These are phyloP conservation scores for Muntiacus muntjak DNA, from an alignment of 2,113 vertebrate species.

Conservation along the genomic window DNA sequence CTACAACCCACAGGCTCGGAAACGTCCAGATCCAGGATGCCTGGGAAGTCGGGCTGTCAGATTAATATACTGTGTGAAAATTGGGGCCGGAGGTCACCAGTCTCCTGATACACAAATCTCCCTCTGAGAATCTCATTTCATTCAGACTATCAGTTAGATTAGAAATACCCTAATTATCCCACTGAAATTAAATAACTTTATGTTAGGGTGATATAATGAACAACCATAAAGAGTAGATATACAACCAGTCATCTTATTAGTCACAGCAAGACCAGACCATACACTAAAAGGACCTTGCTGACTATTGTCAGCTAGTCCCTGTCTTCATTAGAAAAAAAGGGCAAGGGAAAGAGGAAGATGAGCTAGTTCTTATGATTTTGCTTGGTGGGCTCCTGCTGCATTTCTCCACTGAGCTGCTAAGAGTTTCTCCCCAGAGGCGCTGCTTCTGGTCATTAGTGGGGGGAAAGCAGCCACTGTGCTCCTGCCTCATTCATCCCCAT, in stretches of 20 bases:
- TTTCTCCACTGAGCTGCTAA: neutral
- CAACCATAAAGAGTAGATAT: constrained; percentile 84
- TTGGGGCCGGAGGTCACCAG: constrained; percentile 83
- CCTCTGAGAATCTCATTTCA: constrained; percentile 88
- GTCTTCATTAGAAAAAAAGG: constrained; percentile 62
- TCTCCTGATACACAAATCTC: constrained; percentile 85
- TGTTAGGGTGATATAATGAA: constrained; percentile 89
- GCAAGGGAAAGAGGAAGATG: neutral
- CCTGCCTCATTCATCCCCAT: neutral
- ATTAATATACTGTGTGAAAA: constrained; percentile 86
- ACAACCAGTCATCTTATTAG: constrained; percentile 90
- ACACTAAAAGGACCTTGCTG: constrained; percentile 83
- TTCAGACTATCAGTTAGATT: constrained; percentile 90
- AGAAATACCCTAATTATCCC: constrained; percentile 90
- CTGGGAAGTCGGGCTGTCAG: constrained; percentile 79
- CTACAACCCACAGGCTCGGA: constrained; percentile 57
- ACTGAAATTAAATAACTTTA: constrained; percentile 90
- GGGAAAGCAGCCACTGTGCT: neutral
- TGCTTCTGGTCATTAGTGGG: accelerated
- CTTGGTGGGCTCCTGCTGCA: neutral
- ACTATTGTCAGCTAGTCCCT: constrained; percentile 74
- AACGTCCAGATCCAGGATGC: constrained; percentile 52
- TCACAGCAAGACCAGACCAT: constrained; percentile 84
- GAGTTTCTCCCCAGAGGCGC: neutral
- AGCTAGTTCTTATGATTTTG: neutral